Evolutionary conservation across 92 coral and sea anemone genomes (phyloP), one percentile per base, ranked within the genome.

Genomic region (Parazoanthus darwini): DNA sequence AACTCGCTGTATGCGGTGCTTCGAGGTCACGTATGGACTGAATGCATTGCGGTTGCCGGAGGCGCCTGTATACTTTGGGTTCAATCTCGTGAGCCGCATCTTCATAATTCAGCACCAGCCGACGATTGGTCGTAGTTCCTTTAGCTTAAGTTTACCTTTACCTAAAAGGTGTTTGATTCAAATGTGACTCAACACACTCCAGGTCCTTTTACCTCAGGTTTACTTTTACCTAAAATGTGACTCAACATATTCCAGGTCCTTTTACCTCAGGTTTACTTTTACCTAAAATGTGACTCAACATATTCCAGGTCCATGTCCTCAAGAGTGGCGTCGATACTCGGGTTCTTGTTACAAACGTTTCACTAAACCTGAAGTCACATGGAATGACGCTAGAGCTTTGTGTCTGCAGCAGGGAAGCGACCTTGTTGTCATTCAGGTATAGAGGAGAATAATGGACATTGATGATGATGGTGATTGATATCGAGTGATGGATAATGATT

Each of bases 291-390:
- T 25, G 22, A 38, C 51, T 23, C 13, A 18, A 13, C 25, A 43
- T 44, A 84, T 16, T 18, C 68, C 68, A 84, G 87, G 77, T 71
- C 72, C 33, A 6, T 84, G 87, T 51, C 87, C 78, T 11, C 36
- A 13, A 16, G 87, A 46, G 29, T 84, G 87, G 87, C 46, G 68
- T 38, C 37, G 25, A 0, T 46, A 38, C 78, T 46, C 78, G n/a
- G 87, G 16, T 4, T 84, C 79, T 44, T 84, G 87, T 29, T 84
- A 84, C 67, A 84, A 51, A n/a, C 87, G 78, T 29, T 71, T 84
- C 7, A 43, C 59, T 43, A 26, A 68, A 18, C 79, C 78, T 25
- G 16, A 26, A 6, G 79, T 84, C 78, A 84, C 87, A 43, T 84
- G 87, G 87, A 36, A 48, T 51, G 68, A 71, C 37, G 79, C 87